Conservation (phyloP, 1,140 invertebrate genomes). For the Araneus ventricosus region DNA sequence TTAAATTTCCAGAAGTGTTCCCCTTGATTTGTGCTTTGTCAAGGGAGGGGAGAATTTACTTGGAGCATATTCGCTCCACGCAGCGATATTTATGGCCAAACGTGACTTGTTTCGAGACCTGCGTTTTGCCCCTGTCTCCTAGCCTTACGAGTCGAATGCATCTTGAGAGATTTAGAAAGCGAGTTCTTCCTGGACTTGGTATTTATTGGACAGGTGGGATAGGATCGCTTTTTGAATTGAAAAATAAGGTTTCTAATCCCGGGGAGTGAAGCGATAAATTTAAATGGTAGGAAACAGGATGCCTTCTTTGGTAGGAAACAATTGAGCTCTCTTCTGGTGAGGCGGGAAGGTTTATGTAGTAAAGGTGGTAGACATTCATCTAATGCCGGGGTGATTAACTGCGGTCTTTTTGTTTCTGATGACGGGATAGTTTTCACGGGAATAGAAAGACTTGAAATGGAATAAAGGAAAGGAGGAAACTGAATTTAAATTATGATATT, state of each 20-base stretch:
- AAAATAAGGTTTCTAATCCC: slow-evolving; percentile 30
- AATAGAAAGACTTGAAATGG: background rate
- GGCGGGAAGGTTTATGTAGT: background rate
- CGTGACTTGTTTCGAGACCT: slow-evolving; percentile 29
- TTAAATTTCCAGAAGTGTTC: slow-evolving; percentile 34
- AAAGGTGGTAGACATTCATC: background rate
- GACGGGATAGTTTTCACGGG: background rate
- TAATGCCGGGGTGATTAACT: background rate
- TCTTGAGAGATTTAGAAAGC: slow-evolving; percentile 32
- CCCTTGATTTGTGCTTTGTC: slow-evolving; percentile 32
- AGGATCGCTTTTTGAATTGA: slow-evolving; percentile 35
- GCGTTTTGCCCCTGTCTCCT: slow-evolving; percentile 31
- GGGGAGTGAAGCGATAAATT: slow-evolving; percentile 45
- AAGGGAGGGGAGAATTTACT: background rate
- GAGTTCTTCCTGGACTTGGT: background rate
- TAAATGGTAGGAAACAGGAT: background rate
- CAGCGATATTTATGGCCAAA: background rate
- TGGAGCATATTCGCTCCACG: slow-evolving; percentile 3
- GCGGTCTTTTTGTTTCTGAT: background rate
- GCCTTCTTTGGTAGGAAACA: background rate
- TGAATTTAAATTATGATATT: too few relatives aligned
- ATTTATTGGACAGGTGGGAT: slow-evolving; percentile 39
- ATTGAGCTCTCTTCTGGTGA: background rate
- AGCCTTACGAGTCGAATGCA: background rate
- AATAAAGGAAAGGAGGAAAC: too few relatives aligned